A percentile compares a stretch with the other conserved stretches of the same genome.
Evolutionary conservation across 2,797 vertebrate species (phyloP).

Genomic region (Sebastes ruberrimus): DNA sequence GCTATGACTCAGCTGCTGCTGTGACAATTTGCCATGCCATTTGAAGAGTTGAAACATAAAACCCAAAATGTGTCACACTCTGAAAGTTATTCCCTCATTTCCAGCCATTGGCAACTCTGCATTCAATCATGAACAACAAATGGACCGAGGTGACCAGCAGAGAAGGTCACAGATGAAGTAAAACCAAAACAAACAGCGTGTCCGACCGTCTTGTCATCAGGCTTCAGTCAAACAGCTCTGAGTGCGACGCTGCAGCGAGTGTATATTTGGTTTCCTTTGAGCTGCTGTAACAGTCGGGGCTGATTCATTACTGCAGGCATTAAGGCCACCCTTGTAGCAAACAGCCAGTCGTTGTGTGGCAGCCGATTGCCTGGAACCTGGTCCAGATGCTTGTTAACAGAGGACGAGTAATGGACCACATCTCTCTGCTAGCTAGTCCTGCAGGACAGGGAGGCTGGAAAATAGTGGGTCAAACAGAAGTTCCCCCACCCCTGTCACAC

Average conservation of each 20-base stretch:
- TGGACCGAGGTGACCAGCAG: constrained; percentile 29
- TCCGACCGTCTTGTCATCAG: constrained; percentile 43
- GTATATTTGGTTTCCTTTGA: constrained; percentile 67
- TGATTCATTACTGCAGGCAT: constrained; percentile 47
- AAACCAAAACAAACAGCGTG: constrained; percentile 57
- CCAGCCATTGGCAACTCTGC: background rate
- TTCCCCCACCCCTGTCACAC: constrained; percentile 13
- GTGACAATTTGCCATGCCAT: constrained; percentile 1
- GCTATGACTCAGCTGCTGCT: constrained; percentile 16
- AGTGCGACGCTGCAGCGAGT: constrained; percentile 20
- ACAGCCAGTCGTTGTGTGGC: constrained; percentile 60
- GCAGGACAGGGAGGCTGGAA: constrained; percentile 47
- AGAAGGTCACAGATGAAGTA: constrained; percentile 31
- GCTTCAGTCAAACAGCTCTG: constrained; percentile 39
- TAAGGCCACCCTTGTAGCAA: constrained; percentile 65
- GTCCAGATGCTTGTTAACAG: constrained; percentile 61
- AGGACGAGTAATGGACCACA: constrained; percentile 52
- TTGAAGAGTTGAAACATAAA: background rate
- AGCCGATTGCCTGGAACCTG: constrained; percentile 58
- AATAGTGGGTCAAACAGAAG: constrained; percentile 31
- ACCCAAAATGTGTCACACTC: constrained; percentile 22
- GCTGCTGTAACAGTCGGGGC: constrained; percentile 39
- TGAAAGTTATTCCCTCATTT: constrained; percentile 12
- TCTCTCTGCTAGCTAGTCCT: constrained; percentile 45
- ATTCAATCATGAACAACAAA: constrained; percentile 35